These are phyloP conservation scores for Myrmophylax atrothorax DNA, from an alignment of 2,113 vertebrate genomes.

Conservation along the genomic window DNA sequence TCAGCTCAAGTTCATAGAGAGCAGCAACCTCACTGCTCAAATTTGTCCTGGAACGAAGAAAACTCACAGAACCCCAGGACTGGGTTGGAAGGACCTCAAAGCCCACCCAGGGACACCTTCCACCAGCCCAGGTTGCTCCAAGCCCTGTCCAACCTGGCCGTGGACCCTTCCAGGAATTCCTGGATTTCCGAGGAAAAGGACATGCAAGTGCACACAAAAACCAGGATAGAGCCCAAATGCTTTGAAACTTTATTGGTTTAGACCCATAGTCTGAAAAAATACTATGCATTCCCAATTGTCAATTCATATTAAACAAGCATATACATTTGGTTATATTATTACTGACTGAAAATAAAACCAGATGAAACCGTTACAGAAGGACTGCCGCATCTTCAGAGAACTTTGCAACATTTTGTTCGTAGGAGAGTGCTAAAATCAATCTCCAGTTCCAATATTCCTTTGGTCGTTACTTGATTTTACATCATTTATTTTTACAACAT, in stretches of 20 bases:
- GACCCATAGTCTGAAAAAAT: conserved; percentile 54
- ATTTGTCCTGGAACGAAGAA: too few species aligned
- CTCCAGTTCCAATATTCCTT: not conserved
- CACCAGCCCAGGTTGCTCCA: not conserved
- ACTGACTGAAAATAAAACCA: not conserved
- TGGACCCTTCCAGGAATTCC: rapidly evolving
- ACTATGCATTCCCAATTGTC: conserved; percentile 48
- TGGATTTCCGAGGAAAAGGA: not conserved
- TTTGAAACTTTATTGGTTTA: conserved; percentile 56
- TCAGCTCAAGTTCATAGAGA: not conserved
- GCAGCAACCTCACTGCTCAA: not conserved
- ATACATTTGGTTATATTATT: not conserved
- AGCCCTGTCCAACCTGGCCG: not conserved
- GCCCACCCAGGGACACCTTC: rapidly evolving
- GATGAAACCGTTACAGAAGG: not conserved
- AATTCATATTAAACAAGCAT: conserved; percentile 49
- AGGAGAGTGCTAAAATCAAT: conserved; percentile 3
- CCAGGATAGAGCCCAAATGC: not conserved
- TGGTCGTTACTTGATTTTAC: not conserved
- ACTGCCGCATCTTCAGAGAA: conserved; percentile 10
- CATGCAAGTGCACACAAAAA: not conserved
- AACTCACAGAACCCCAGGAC: too few species aligned
- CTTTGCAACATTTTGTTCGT: not conserved
- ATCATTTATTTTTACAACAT: not conserved
- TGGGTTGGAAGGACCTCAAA: not conserved